Evolutionary conservation across 2,888 invertebrate genomes (phyloP).

Genomic region (Dasypogon diadema): DNA sequence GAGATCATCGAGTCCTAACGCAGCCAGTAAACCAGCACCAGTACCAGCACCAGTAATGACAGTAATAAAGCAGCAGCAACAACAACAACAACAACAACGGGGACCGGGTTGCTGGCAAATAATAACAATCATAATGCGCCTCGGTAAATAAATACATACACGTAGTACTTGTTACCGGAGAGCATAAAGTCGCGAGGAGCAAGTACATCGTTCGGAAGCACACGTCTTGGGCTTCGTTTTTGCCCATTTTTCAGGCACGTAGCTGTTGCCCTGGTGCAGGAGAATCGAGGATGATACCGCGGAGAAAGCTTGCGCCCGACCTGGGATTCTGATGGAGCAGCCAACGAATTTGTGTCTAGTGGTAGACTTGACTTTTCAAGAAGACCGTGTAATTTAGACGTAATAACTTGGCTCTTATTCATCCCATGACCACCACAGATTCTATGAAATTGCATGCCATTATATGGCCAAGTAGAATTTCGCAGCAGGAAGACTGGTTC

Average conservation of each 20-base stretch:
- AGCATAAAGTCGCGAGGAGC: slow-evolving; percentile 38
- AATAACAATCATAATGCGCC: slow-evolving; percentile 55
- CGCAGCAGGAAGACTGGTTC: slow-evolving; percentile 37
- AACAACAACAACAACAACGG: slow-evolving; percentile 24
- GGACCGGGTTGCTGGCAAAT: slow-evolving; percentile 50
- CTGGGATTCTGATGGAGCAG: not conserved
- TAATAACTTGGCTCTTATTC: slow-evolving; percentile 40
- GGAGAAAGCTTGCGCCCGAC: not conserved
- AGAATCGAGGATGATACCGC: slow-evolving; percentile 4
- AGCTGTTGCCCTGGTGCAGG: slow-evolving; percentile 19
- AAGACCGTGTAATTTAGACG: slow-evolving; percentile 48
- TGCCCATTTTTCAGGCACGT: slow-evolving; percentile 48
- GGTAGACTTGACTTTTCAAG: slow-evolving; percentile 37
- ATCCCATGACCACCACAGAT: slow-evolving; percentile 39
- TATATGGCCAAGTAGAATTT: slow-evolving; percentile 24
- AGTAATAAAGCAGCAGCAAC: slow-evolving; percentile 54
- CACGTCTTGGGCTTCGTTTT: slow-evolving; percentile 44
- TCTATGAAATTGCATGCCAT: slow-evolving; percentile 47
- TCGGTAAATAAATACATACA: slow-evolving; percentile 54
- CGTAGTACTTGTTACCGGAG: slow-evolving; percentile 54
- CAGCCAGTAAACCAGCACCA: slow-evolving; percentile 21
- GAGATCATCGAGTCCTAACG: slow-evolving; percentile 1
- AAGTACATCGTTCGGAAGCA: slow-evolving; percentile 47
- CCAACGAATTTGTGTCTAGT: slow-evolving; percentile 32
- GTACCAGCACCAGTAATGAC: slow-evolving; percentile 53